Evolutionary conservation across 2,113 vertebrate species (phyloP), one percentile per base, ranked within the genome.

Genomic region (human (Homo sapiens)): DNA sequence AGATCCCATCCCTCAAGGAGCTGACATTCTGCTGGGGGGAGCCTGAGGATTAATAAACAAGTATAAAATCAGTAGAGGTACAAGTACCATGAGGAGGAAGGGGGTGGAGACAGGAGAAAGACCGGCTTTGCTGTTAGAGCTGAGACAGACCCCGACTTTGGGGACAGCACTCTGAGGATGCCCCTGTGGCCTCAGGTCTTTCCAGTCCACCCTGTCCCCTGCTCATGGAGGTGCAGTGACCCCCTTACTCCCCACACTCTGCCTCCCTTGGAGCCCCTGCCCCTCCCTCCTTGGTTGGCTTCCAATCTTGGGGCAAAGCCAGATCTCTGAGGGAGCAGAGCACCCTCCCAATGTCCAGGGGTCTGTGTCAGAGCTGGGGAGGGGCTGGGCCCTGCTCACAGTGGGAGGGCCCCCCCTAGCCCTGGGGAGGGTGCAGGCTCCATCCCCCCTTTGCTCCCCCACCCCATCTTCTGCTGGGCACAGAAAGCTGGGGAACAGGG

Each of bases 41-140:
- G 45, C 43, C 45, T 68, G 32, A 32, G 23, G 70, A 27, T 23
- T 38, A 35, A 10, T 1, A 4, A 57, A 43, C n/a, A n/a, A 35
- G 40, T 0, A 35, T 0, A 4, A 35, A 70, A 50, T 12, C 84
- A 11, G 59, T 0, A 0, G 78, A 55, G n/a, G 79, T 0, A 5
- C 27, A 9, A 57, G 57, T 6, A 40, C 14, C 0, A 2, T 4
- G 30, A 22, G n/a, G 2, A 22, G 32, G 40, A 25, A 81, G 68
- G n/a, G 12, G 13, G 43, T 20, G 45, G 45, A 4, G 38, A 61
- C 45, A 5, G 75, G 25, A 59, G 52, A 14, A 50, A 30, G 2
- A 7, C 0, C 10, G 68, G 52, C 32, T 40, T 89, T 38, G 27
- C 3, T 11, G 78, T 40, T 1, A 0, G 48, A 59, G 27, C 68